These are phyloP conservation scores for Mirza zaza DNA, from an alignment of 2,113 vertebrate species.

Conservation along the genomic window DNA sequence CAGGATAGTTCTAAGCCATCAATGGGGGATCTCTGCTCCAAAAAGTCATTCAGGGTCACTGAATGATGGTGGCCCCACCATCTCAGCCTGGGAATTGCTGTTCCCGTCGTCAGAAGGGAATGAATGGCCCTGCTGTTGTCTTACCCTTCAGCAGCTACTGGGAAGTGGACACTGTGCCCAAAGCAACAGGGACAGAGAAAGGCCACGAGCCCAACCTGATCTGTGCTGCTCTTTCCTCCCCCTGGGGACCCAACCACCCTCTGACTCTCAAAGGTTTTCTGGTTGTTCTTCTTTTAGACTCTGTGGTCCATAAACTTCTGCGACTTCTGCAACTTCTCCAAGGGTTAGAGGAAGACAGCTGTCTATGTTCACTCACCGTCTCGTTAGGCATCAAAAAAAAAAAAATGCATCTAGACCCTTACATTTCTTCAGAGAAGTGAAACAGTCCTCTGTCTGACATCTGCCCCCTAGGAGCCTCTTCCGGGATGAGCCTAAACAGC, in stretches of 20 bases:
- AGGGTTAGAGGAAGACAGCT: not conserved
- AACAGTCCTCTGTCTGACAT: fast-evolving
- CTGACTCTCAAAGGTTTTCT: not conserved
- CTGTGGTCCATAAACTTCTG: not conserved
- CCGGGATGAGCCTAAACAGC: not conserved
- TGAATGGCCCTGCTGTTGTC: not conserved
- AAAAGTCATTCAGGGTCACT: not conserved
- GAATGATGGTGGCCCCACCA: not conserved
- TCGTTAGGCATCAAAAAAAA: not conserved
- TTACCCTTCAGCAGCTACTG: not conserved
- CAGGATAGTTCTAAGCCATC: not conserved
- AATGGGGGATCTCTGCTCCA: not conserved
- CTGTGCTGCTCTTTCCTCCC: not conserved
- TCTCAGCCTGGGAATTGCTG: not conserved
- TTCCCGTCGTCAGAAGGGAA: fast-evolving
- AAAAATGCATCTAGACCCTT: not conserved
- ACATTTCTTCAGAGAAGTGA: not conserved
- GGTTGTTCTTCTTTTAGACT: not conserved
- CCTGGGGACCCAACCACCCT: not conserved
- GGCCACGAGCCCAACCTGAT: fast-evolving
- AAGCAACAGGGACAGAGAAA: not conserved
- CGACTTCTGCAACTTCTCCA: not conserved
- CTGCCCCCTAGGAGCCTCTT: not conserved
- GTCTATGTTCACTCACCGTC: not conserved
- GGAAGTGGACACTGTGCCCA: not conserved